Conservation (phyloP, 2,888 invertebrate genomes). For the Troilus luridus region DNA sequence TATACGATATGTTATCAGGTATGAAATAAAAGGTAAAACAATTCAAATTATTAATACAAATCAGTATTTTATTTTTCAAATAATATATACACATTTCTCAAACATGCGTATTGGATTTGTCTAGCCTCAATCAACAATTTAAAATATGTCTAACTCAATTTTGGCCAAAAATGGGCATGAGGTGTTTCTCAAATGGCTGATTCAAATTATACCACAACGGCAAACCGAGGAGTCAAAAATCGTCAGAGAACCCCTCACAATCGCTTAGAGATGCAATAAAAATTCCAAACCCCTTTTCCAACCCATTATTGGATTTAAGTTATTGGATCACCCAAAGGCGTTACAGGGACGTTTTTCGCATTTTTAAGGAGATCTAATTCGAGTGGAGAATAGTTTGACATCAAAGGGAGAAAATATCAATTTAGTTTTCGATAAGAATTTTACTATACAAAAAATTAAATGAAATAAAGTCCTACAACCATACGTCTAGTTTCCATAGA, state of each 20-base stretch:
- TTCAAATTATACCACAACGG: neutral
- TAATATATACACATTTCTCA: too few relatives aligned
- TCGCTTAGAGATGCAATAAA: slow-evolving; percentile 10
- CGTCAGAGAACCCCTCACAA: neutral
- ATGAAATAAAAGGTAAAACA: too few relatives aligned
- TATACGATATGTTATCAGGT: too few relatives aligned
- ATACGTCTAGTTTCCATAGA: too few relatives aligned
- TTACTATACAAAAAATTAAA: neutral
- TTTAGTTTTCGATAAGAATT: neutral
- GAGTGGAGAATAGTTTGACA: neutral
- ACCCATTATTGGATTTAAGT: slow-evolving; percentile 16
- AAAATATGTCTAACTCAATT: too few relatives aligned
- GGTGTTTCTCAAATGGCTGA: too few relatives aligned
- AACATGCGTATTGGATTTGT: too few relatives aligned
- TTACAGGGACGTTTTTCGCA: neutral
- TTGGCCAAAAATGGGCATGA: too few relatives aligned
- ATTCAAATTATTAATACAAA: too few relatives aligned
- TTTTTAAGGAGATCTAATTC: neutral
- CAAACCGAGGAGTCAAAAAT: neutral
- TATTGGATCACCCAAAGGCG: slow-evolving; percentile 7
- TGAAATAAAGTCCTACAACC: neutral
- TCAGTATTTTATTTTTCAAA: too few relatives aligned
- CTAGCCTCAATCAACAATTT: too few relatives aligned
- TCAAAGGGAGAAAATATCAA: neutral
- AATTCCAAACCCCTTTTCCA: neutral